phyloP scores from a whole-genome alignment of 2,888 invertebrate genomes.

The Chaitophorus viminalis region DNA sequence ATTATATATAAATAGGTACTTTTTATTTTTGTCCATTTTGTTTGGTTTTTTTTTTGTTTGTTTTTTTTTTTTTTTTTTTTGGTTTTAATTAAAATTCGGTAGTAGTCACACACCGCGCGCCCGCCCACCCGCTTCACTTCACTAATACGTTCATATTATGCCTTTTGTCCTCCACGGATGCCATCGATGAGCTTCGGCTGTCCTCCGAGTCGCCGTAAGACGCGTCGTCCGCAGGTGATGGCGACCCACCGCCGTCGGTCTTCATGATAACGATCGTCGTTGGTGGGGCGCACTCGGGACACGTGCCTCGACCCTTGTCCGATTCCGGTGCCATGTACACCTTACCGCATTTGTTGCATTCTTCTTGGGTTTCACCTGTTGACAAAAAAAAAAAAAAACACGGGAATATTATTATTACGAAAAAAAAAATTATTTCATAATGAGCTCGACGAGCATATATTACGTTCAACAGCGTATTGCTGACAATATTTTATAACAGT shows the following conservation, averaged over 20 bases:
- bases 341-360: constrained; percentile 73
- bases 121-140: background rate
- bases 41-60: background rate
- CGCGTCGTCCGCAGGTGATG: constrained; percentile 11
- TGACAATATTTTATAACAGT: too few relatives aligned
- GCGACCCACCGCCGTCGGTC: background rate
- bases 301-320: constrained; percentile 54
- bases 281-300: constrained; percentile 50
- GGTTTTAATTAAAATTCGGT: constrained; percentile 6
- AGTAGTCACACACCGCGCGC: background rate
- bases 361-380: constrained; percentile 73
- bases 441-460: too few relatives aligned
- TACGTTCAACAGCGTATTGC: too few relatives aligned
- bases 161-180: constrained; percentile 10
- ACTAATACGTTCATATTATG: constrained; percentile 10
- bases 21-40: too few relatives aligned
- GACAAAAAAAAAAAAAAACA: too few relatives aligned
- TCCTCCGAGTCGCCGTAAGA: constrained; percentile 52
- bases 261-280: background rate
- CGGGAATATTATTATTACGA: too few relatives aligned
- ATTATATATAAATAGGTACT: background rate
- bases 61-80: background rate
- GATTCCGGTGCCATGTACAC: constrained; percentile 68
- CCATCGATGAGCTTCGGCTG: constrained; percentile 45
- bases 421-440: too few relatives aligned